Base-by-base conservation (phyloP, 2,113 vertebrate species). In the Embiotoca jacksoni region DNA sequence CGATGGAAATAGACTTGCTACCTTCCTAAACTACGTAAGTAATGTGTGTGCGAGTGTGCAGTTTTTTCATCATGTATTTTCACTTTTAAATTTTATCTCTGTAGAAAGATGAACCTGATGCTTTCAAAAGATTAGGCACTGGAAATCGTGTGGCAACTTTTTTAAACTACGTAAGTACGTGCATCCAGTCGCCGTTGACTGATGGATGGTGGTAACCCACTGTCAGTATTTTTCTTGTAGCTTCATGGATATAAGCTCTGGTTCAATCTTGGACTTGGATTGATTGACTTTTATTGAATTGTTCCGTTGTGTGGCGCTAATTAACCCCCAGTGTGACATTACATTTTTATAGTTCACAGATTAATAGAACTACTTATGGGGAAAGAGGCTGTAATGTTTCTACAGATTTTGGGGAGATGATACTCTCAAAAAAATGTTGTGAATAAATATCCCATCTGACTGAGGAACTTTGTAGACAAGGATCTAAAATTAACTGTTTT, bases 1-100 rank as follows among this genome's bases (percentile, higher is more conserved):
- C 91, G 96, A 98, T 94, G 98, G 98, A 94, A 99, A 99, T 98
- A 98, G 98, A 95, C 97, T 99, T 96, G 98, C 98, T 77, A 99
- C 98, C 84, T 99, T 95, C 97, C 97, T 99, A 93, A 99, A 98
- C 95, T 99, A 99, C 94, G 98, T 99, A 98, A 99, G 98, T 99
- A 99, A 57, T 67, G 81, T 81, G 88, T 80, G 86, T 78, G 3
- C 2, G 14, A 75, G 88, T 74, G 80, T 82, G 16, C 68, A 82
- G 33, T 6, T 59, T 79, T 64, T 58, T 94, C 80, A 78, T 64
- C 80, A 68, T 91, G 92, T 94, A 72, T 92, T 93, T 96, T 95
- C 89, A 92, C 57, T 96, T 87, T 96, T 89, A 90, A 95, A 94
- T 95, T 98, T 96, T 96, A 96, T 99, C 92, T 97, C 97, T 92